These are phyloP conservation scores for Mus musculus DNA, from an alignment of 2,113 vertebrate genomes.

Conservation along the genomic window GRCm39 chr1:133671001-133671500, in stretches of 20 bases:
- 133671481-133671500: background rate
- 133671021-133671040: background rate
- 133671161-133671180: background rate
- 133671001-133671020: background rate
- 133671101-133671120: background rate
- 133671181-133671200: background rate
- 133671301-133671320: background rate
- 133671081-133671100: background rate
- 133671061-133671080: background rate
- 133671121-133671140: background rate
- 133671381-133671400: background rate
- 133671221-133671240: background rate
- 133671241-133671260: background rate
- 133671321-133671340: background rate
- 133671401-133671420: background rate
- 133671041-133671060: background rate
- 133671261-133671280: background rate
- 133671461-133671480: background rate
- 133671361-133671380: background rate
- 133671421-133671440: background rate
- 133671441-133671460: background rate
- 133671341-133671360: background rate
- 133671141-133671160: background rate
- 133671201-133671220: accelerated
- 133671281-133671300: background rate